These are phyloP conservation scores for Bedellia somnulentella DNA, from an alignment of 2,888 invertebrate species.

Conservation along the genomic window DNA sequence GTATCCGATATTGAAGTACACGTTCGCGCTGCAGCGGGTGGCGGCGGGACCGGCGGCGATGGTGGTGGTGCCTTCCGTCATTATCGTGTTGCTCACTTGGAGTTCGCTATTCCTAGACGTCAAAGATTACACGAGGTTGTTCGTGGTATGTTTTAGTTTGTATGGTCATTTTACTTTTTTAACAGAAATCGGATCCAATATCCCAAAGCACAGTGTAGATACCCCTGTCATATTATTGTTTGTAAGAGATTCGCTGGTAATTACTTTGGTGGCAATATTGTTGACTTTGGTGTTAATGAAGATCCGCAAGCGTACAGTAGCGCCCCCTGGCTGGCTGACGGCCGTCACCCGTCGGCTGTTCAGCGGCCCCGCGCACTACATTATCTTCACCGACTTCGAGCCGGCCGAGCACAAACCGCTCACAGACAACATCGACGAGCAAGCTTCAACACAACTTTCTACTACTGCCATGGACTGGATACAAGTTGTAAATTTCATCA, in stretches of 20 bases:
- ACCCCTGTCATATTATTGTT: slow-evolving; percentile 58
- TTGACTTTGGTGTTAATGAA: slow-evolving; percentile 28
- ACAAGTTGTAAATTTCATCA: slow-evolving; percentile 35
- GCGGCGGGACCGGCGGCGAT: slow-evolving; percentile 58
- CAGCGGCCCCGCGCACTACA: slow-evolving; percentile 37
- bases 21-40: slow-evolving; percentile 60
- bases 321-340: slow-evolving; percentile 33
- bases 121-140: slow-evolving; percentile 55
- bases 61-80: slow-evolving; percentile 57
- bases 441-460: too few species aligned
- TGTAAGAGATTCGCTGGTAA: slow-evolving; percentile 42
- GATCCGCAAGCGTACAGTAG: slow-evolving; percentile 24
- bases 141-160: slow-evolving; percentile 61
- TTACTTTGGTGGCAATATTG: slow-evolving; percentile 31
- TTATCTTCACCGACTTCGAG: slow-evolving; percentile 42
- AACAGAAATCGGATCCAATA: slow-evolving; percentile 59
- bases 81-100: slow-evolving; percentile 59
- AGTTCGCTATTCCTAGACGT: slow-evolving; percentile 60
- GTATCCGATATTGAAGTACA: slow-evolving; percentile 62
- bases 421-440: slow-evolving; percentile 19
- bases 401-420: slow-evolving; percentile 20
- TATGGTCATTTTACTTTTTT: slow-evolving; percentile 63
- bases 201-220: slow-evolving; percentile 62
- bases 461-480: slow-evolving; percentile 31
- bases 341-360: slow-evolving; percentile 24